Percentiles rank a stretch among this genome's conserved stretches.
phyloP scores from a whole-genome alignment of 2,113 vertebrate genomes.

The Sprattus sprattus region DNA sequence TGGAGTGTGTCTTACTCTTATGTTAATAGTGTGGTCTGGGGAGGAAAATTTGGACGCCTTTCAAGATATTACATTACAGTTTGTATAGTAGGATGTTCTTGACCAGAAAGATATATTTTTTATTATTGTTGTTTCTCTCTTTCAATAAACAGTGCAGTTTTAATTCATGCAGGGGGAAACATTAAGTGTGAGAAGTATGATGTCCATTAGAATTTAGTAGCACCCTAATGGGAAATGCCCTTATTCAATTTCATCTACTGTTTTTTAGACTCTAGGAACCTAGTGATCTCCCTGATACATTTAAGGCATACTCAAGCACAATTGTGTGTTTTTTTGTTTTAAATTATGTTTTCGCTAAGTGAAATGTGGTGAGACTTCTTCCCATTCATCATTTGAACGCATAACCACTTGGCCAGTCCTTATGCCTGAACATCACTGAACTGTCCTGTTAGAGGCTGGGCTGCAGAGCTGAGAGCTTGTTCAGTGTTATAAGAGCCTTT shows the following conservation, averaged over 20 bases:
- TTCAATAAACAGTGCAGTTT: neutral
- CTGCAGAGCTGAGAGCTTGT: conserved; percentile 44
- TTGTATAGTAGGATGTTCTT: too few relatives aligned
- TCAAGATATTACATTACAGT: too few relatives aligned
- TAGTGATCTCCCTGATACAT: neutral
- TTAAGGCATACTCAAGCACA: too few relatives aligned
- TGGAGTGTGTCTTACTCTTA: neutral
- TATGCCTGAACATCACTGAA: conserved; percentile 16
- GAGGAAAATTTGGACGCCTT: too few relatives aligned
- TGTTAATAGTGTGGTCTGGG: neutral
- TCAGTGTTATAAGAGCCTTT: conserved; percentile 44
- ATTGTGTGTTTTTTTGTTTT: too few relatives aligned
- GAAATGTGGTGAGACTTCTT: conserved; percentile 7
- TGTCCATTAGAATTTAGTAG: neutral
- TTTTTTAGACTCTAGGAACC: neutral
- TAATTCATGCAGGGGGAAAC: neutral
- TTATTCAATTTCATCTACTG: neutral
- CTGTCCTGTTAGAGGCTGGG: conserved; percentile 26
- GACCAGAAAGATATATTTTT: too few relatives aligned
- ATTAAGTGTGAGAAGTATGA: neutral
- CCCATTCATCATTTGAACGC: conserved; percentile 20
- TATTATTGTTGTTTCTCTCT: neutral
- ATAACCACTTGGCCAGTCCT: conserved; percentile 2
- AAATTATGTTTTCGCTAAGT: too few relatives aligned
- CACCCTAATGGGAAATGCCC: neutral